Conservation (phyloP, 2,888 invertebrate species). For the Standfussiana lucernea region DNA sequence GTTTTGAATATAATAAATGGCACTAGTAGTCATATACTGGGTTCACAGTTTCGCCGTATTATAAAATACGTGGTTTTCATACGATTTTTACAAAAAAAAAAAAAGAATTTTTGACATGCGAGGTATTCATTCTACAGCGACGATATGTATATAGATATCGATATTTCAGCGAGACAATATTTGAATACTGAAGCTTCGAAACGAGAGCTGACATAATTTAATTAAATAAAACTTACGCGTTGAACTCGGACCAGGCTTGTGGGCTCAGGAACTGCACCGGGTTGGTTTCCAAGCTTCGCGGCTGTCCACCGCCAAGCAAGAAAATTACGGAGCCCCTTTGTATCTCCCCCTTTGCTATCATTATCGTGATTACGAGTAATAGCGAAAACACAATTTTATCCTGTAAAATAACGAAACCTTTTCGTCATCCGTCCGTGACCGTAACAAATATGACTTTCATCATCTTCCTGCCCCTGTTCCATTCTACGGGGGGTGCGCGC, state of each 20-base stretch:
- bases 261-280: constrained; percentile 85
- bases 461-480: no score
- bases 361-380: constrained; percentile 93
- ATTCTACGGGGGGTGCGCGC: no score
- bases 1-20: no score
- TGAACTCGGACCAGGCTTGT: constrained; percentile 85
- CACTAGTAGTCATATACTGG: no score
- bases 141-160: no score
- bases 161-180: neutral
- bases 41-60: no score
- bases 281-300: constrained; percentile 78
- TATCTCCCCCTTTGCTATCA: constrained; percentile 91
- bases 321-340: constrained; percentile 95
- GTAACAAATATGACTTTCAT: no score
- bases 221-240: constrained; percentile 75
- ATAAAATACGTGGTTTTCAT: no score
- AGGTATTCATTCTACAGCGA: no score
- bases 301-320: constrained; percentile 95
- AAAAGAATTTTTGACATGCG: no score
- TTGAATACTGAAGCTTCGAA: neutral
- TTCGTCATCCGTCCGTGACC: neutral
- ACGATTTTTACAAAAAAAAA: no score
- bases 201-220: neutral
- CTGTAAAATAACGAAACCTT: constrained; percentile 76
- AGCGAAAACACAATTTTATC: constrained; percentile 97